Evolutionary conservation across 2,888 invertebrate genomes (phyloP).

Genomic region (Nomada hirtipes): DNA sequence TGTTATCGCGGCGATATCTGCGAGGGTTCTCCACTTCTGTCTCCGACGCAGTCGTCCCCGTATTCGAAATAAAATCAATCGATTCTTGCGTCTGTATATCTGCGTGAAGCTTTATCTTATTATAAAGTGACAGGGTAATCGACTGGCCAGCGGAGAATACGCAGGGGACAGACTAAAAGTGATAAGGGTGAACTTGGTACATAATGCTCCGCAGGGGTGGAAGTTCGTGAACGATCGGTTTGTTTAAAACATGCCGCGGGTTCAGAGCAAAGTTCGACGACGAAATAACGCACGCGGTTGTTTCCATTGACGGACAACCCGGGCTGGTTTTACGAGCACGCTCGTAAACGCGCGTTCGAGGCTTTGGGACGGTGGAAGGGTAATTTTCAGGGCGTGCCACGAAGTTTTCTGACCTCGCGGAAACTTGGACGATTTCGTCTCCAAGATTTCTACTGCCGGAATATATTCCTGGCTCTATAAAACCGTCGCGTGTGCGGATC

Average conservation of each 20-base stretch:
- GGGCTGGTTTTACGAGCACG: conserved; percentile 36
- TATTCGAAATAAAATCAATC: conserved; percentile 11
- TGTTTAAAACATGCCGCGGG: not conserved
- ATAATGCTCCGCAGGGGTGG: not conserved
- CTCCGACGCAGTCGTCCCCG: not conserved
- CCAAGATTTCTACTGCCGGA: not conserved
- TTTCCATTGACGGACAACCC: not conserved
- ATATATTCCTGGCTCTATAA: conserved; percentile 15
- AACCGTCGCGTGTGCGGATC: conserved; percentile 1
- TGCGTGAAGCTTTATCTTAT: not conserved
- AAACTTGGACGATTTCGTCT: conserved; percentile 13
- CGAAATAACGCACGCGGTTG: not conserved
- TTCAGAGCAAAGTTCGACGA: not conserved
- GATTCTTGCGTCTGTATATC: not conserved
- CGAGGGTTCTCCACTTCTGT: not conserved
- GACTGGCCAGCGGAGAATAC: not conserved
- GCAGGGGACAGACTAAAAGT: not conserved
- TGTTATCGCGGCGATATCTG: conserved; percentile 24
- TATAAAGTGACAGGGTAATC: not conserved
- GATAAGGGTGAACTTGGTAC: not conserved
- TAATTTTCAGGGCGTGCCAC: conserved; percentile 15
- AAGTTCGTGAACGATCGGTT: conserved; percentile 3
- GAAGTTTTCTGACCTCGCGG: not conserved
- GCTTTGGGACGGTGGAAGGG: not conserved
- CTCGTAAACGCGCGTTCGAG: conserved; percentile 34